Evolutionary conservation across 2,888 invertebrate species (phyloP).

Genomic region (Hydraecia micacea): DNA sequence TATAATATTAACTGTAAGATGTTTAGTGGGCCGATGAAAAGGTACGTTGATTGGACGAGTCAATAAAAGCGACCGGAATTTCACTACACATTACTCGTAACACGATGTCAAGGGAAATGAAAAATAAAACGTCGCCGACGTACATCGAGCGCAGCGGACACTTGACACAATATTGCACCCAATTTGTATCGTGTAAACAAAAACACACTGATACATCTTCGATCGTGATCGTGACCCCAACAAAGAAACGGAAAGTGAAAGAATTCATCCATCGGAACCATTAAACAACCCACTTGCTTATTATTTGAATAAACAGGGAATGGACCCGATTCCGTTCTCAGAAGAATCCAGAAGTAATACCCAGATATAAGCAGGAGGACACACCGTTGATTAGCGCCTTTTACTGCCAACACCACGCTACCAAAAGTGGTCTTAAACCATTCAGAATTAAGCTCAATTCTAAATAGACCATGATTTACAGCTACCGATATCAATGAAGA

Average conservation of each 20-base stretch:
- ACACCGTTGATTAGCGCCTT: conserved; percentile 85
- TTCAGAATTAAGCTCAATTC: conserved; percentile 67
- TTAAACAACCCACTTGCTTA: conserved; percentile 82
- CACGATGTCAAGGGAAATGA: conserved; percentile 68
- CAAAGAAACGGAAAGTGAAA: conserved; percentile 85
- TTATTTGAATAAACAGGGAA: conserved; percentile 83
- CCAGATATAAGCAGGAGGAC: conserved; percentile 80
- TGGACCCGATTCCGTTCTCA: conserved; percentile 80
- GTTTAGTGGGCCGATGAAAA: conserved; percentile 81
- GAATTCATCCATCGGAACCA: conserved; percentile 79
- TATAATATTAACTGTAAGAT: conserved; percentile 86
- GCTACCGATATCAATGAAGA: conserved; percentile 78
- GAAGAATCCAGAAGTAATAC: conserved; percentile 81
- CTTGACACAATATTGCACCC: conserved; percentile 51
- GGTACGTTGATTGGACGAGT: conserved; percentile 74
- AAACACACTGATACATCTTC: conserved; percentile 71
- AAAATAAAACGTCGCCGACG: conserved; percentile 41
- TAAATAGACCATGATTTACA: conserved; percentile 58
- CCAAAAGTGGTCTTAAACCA: conserved; percentile 70
- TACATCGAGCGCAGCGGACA: conserved; percentile 14
- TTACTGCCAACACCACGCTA: conserved; percentile 66
- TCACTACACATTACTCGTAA: conserved; percentile 78
- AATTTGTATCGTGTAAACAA: conserved; percentile 60
- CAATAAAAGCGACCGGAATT: conserved; percentile 83
- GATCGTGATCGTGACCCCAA: conserved; percentile 72